Evolutionary conservation across 2,888 invertebrate genomes (phyloP).

Genomic region (Palloptera scutellata): DNA sequence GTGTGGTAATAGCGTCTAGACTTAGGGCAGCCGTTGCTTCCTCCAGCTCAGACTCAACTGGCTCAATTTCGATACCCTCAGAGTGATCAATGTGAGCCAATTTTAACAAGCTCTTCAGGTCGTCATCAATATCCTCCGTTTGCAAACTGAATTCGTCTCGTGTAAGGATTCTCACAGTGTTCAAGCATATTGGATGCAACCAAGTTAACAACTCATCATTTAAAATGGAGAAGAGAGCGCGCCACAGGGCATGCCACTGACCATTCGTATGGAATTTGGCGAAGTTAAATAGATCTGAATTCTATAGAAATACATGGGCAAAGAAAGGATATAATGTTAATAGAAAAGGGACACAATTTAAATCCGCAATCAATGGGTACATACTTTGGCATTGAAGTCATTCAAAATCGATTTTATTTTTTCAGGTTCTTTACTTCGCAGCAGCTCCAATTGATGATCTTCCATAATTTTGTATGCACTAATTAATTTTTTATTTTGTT

Average conservation of each 20-base stretch:
- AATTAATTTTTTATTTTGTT: too few relatives aligned
- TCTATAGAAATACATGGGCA: conserved; percentile 42
- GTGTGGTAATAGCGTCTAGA: conserved; percentile 57
- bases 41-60: conserved; percentile 36
- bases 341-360: too few relatives aligned
- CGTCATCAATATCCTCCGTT: conserved; percentile 71
- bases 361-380: background rate
- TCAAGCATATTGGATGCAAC: conserved; percentile 54
- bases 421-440: conserved; percentile 51
- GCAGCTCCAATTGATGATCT: conserved; percentile 52
- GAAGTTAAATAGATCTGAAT: conserved; percentile 59
- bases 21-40: conserved; percentile 33
- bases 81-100: conserved; percentile 69
- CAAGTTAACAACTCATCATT: conserved; percentile 48
- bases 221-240: conserved; percentile 56
- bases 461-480: conserved; percentile 48
- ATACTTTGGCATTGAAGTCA: conserved; percentile 58
- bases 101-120: conserved; percentile 73
- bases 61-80: conserved; percentile 17
- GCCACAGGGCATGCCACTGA: conserved; percentile 62
- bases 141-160: conserved; percentile 80
- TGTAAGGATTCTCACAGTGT: conserved; percentile 67
- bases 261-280: conserved; percentile 57
- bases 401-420: conserved; percentile 51
- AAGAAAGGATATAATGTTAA: background rate